Base-by-base conservation (phyloP, 2,888 invertebrate genomes). In the Drepanosiphum platanoidis region DNA sequence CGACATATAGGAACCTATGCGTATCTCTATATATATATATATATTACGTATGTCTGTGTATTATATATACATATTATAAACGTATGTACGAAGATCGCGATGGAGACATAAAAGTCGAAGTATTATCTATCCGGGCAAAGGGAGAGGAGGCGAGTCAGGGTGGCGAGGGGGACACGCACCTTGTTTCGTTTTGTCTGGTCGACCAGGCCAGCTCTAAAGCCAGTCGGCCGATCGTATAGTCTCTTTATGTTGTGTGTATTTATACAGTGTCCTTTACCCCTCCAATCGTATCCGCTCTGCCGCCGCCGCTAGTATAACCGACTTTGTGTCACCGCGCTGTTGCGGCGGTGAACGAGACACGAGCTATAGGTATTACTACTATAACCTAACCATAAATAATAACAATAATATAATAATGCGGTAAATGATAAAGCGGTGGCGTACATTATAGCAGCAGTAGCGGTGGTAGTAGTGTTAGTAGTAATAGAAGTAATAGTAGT, bases 391-490 rank as follows among this genome's bases (percentile, higher is more conserved):
- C 75, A 46, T 75, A 58, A 74, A 74, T 74, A 74, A 74, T 74
- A 72, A 75, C 42, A 74, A 58, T 75, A 78, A 64, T 66, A 78
- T 77, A 77, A 77, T 68, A 68, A 80, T n/a, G 70, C 80, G 80
- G 68, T 70, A 68, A 80, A 80, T 52, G 52, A 34, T 70, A 80
- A 80, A 68, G 70, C 39, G 15, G n/a, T 36, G 27, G 3, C 27
- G 5, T 27, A n/a, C 9, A 64, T 7, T 1, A n/a, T n/a, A n/a
- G n/a, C n/a, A n/a, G n/a, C n/a, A n/a, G n/a, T n/a, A n/a, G n/a
- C n/a, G n/a, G n/a, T n/a, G n/a, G n/a, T 64, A 11, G 30, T n/a
- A 3, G 27, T 30, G 3, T 13, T 27, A 11, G 70, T n/a, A 3
- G 32, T 11, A 4, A 7, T 11, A 72, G n/a, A n/a, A n/a, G n/a